These are phyloP conservation scores for Erithacus rubecula DNA, from an alignment of 2,797 vertebrate genomes.

Conservation along the genomic window DNA sequence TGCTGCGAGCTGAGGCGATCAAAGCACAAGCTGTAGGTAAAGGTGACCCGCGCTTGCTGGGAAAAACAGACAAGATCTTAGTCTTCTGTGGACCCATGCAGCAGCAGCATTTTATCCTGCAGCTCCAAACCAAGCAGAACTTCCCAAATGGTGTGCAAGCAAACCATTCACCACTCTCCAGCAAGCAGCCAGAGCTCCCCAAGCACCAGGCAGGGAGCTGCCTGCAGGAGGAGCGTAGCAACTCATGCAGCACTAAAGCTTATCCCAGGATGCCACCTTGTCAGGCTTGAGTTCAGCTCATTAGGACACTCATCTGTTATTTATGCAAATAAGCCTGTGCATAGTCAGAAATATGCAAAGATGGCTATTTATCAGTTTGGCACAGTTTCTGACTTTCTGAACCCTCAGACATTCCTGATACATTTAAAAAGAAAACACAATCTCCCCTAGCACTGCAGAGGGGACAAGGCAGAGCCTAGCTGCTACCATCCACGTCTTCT, in stretches of 20 bases:
- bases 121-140: not conserved
- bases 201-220: not conserved
- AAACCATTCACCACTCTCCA: not conserved
- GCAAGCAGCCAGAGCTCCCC: not conserved
- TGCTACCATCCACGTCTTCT: not conserved
- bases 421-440: not conserved
- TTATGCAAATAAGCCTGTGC: constrained; percentile 22
- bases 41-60: not conserved
- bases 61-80: not conserved
- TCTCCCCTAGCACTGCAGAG: not conserved
- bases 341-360: constrained; percentile 24
- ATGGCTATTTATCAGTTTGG: constrained; percentile 3
- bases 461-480: not conserved
- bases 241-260: not conserved
- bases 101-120: not conserved
- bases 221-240: not conserved
- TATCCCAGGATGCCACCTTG: constrained; percentile 6
- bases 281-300: constrained; percentile 2
- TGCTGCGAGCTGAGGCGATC: not conserved
- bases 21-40: not conserved
- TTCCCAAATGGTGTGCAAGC: not conserved
- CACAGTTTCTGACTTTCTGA: not conserved
- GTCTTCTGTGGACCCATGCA: not conserved
- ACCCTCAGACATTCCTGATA: not conserved
- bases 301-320: not conserved